Base-by-base conservation (phyloP, 2,113 vertebrate genomes). In the Abramis brama region DNA sequence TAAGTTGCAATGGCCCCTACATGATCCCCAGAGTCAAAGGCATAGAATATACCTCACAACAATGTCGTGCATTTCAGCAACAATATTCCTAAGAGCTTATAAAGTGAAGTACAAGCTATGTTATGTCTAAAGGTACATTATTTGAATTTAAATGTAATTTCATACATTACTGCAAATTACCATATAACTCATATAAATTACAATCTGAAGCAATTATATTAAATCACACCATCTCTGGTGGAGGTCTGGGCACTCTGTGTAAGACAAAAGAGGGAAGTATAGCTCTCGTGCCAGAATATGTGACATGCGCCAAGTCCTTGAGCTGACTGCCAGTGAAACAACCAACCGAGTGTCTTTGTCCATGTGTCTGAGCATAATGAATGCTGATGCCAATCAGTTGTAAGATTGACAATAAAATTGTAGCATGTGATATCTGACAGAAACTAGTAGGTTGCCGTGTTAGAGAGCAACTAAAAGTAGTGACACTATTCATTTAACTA, bases 341-440 rank as follows among this genome's bases (percentile, higher is more conserved):
- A 90, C 86, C 74, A 85, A 79, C 90, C 82, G 84, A 88, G 82
- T 83, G 78, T 85, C 70, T 87, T 79, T 70, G 23, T 88, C 77
- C 12, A 27, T 23, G 60, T 76, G n/a, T 6, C 17, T 62, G 47
- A 84, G 83, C 6, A 84, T 33, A 33, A 6, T 45, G 79, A 57
- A 13, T 80, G 64, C 27, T 60, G 75, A 81, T 60, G 82, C 6
- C 66, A 85, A 85, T 59, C 15, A 80, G 59, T 43, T 17, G 71
- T 73, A 77, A 89, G 5, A 10, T 0, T 30, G 21, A 30, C 39
- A 64, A 55, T 30, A 79, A 4, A 82, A 84, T 6, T 30, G 27
- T 39, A 25, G 87, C 82, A 5, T 50, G 55, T 66, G 33, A 84
- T 64, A 66, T 64, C 85, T n/a, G 82, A 79, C 21, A 30, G 30